Evolutionary conservation across 23 tunicate species (phyloP), one percentile per base, ranked within the genome.

Genomic region (Oikopleura vanhoeffeni): DNA sequence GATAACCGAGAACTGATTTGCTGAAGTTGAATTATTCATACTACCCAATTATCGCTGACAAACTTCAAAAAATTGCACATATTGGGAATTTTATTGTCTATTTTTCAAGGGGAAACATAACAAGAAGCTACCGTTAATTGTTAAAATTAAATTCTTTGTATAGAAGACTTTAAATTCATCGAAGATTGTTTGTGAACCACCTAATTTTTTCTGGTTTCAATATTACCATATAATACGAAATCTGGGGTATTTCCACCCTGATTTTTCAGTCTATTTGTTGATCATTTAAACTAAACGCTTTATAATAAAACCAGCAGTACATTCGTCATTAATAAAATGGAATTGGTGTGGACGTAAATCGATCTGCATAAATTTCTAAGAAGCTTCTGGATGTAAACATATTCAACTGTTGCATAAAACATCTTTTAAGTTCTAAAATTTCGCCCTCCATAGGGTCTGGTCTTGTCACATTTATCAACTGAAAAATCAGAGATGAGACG

Each of bases 341-440:
- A 4, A 71, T 32, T 3, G 34, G 27, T 2, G 4, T 18, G 2
- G 27, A 4, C 32, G 27, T 4, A 71, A 71, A 24, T 71, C 2
- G 34, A 3, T 71, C 79, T 4, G 38, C 13, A 49, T 8, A 49
- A 8, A 49, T 32, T 71, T 38, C 36, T n/a, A n/a, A n/a, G n/a
- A 18, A 71, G 35, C 27, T 24, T 2, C 38, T 28, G 79, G 79
- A 33, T 71, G 27, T 33, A 71, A 24, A 71, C 35, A 30, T 71
- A 71, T 71, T 71, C 79, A 71, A 71, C 79, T 71, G 27, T 28
- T 32, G 79, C 79, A 71, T 24, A 71, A 30, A 18, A n/a, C n/a
- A 28, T 2, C 32, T 30, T 30, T 71, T 71, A 2, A 71, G 79
- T 71, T 71, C 79, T 49, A 49, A 49, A 8, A 49, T 49, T 49